phyloP scores from a whole-genome alignment of 2,797 vertebrate genomes.

The Acanthopagrus latus region DNA sequence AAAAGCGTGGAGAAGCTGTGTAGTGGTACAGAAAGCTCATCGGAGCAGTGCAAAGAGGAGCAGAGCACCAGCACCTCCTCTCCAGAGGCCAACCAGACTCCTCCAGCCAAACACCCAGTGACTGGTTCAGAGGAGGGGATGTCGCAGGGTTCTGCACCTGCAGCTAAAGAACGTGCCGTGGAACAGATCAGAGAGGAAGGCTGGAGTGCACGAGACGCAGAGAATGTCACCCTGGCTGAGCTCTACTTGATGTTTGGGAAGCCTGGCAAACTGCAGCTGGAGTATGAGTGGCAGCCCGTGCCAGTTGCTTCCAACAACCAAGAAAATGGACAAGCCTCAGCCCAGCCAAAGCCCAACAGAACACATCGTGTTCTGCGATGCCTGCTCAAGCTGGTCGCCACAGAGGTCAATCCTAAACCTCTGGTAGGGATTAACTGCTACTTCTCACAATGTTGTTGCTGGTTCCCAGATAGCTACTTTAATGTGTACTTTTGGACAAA shows the following conservation, averaged over 20 bases:
- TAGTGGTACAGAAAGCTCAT: conserved; percentile 73
- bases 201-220: conserved; percentile 92
- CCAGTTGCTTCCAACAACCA: conserved; percentile 38
- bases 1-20: conserved; percentile 58
- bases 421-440: conserved; percentile 78
- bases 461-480: neutral
- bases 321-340: conserved; percentile 65
- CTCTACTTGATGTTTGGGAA: conserved; percentile 99
- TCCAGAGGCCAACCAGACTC: conserved; percentile 68
- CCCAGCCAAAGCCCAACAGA: conserved; percentile 73
- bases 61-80: conserved; percentile 62
- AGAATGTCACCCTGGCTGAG: conserved; percentile 97
- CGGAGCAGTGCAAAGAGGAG: conserved; percentile 82
- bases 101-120: conserved; percentile 43
- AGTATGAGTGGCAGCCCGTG: conserved; percentile 94
- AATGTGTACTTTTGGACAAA: neutral
- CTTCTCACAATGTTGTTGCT: neutral
- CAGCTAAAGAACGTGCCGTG: conserved; percentile 80
- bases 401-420: conserved; percentile 96
- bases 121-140: conserved; percentile 64
- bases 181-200: conserved; percentile 94
- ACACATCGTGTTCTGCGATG: conserved; percentile 92
- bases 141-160: conserved; percentile 63
- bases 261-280: conserved; percentile 95
- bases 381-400: conserved; percentile 93